Base-by-base conservation (phyloP, 2,113 vertebrate species). In the Scophthalmus maximus region DNA sequence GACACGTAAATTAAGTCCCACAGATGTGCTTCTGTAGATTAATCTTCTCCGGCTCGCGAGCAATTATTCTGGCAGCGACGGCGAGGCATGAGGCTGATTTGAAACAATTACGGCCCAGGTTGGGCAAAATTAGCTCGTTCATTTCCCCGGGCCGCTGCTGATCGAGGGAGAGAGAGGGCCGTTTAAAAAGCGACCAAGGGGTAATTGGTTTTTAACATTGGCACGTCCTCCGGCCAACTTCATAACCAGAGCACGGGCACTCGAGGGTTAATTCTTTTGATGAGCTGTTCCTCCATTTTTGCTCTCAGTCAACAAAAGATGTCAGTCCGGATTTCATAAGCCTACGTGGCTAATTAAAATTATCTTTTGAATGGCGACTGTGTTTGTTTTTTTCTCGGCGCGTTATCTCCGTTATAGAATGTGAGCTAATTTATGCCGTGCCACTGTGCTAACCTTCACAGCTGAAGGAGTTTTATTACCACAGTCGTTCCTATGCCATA, bases 21-120 rank as follows among this genome's bases (percentile, higher is more conserved):
- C 92, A 92, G 88, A 92, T 91, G 92, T 89, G 87, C 87, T 84
- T 82, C 79, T 92, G 87, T 86, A 93, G 93, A 93, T 93, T 91
- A 90, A 93, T 92, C 89, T 91, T 78, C 71, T 78, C 71, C 74
- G 36, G 78, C 78, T 90, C 86, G 79, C 42, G 56, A 84, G 84
- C 86, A 88, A 87, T 93, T 93, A 92, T 87, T 85, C 79, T 83
- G 76, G 65, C 49, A 18, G 69, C 73, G 81, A 79, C 60, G 60
- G 68, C 78, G 87, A 92, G 79, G 82, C 88, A 86, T 74, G 88
- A 88, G 86, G 89, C 86, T 89, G 89, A 92, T 93, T 92, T 91
- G 85, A 92, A 91, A 92, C 91, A 91, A 92, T 94, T 93, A 92
- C 82, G 82, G 59, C 68, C 58, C 80, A 79, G 81, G 79, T 90